A percentile compares a stretch with the other conserved stretches of the same genome.
Conservation (phyloP, 1,140 invertebrate species). For the Grapholita molesta region DNA sequence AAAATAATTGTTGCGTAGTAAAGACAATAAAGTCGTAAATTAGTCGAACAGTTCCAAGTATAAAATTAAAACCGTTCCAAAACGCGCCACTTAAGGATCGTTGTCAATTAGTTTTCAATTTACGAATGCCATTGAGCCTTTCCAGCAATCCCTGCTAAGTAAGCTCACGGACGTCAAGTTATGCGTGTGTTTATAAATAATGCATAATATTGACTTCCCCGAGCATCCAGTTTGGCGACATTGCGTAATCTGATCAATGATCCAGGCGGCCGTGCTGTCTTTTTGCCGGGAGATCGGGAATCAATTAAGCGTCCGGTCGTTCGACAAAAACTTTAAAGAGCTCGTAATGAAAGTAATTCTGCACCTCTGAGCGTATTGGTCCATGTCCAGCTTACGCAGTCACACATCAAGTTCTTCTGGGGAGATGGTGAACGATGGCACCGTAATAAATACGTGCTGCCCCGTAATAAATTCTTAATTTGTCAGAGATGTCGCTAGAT, state of each 20-base stretch:
- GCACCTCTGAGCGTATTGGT: not conserved
- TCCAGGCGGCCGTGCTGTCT: conserved; percentile 52
- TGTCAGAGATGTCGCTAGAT: conserved; percentile 38
- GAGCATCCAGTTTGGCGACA: conserved; percentile 67
- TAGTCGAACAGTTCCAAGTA: conserved; percentile 47
- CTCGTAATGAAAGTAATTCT: conserved; percentile 34
- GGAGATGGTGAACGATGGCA: conserved; percentile 37
- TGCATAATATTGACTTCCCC: conserved; percentile 62
- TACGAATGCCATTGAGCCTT: conserved; percentile 15
- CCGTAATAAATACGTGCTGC: conserved; percentile 36
- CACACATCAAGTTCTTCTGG: not conserved
- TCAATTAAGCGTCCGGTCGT: conserved; percentile 62
- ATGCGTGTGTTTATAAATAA: conserved; percentile 63
- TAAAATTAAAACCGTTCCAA: conserved; percentile 4
- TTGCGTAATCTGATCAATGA: conserved; percentile 73
- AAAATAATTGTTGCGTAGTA: not conserved
- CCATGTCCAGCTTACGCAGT: not conserved
- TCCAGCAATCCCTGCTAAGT: conserved; percentile 7
- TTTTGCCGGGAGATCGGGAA: conserved; percentile 51
- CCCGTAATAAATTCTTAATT: conserved; percentile 53
- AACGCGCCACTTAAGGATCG: conserved; percentile 3
- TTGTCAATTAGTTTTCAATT: conserved; percentile 16
- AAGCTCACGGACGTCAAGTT: conserved; percentile 25
- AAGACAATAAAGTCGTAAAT: conserved; percentile 59
- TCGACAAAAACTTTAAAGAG: conserved; percentile 37